A percentile compares a stretch with the other conserved stretches of the same genome.
phyloP scores from a whole-genome alignment of 2,797 vertebrate genomes.

The Stomatorhinus walkeri region DNA sequence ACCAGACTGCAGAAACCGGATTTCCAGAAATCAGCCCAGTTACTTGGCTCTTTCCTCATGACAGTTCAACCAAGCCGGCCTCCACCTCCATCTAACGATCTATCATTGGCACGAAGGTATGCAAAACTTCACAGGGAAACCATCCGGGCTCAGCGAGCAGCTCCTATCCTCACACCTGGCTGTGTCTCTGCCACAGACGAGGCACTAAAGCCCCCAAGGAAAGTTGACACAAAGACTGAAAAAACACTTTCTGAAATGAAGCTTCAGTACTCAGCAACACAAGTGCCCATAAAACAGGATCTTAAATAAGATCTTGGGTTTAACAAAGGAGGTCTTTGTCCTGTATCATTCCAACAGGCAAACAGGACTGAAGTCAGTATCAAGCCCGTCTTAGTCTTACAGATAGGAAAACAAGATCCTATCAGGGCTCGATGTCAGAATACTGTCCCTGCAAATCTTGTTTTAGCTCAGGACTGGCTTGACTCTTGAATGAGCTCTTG shows the following conservation, averaged over 20 bases:
- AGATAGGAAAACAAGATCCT: background rate
- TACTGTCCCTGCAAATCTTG: background rate
- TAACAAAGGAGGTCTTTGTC: constrained; percentile 13
- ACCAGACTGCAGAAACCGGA: background rate
- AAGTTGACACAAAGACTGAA: background rate
- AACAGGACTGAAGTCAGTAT: background rate
- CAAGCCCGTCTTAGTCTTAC: background rate
- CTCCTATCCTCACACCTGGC: background rate
- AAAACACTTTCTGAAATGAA: background rate
- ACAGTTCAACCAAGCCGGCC: background rate
- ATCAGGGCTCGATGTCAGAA: background rate
- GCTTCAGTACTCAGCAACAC: constrained; percentile 1
- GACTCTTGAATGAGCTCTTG: background rate
- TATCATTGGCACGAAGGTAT: background rate
- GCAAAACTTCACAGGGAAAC: background rate
- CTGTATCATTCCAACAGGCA: background rate
- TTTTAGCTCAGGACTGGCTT: background rate
- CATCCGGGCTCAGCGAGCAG: background rate
- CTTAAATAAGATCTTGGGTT: background rate
- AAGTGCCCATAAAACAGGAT: constrained; percentile 6
- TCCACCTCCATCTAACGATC: background rate
- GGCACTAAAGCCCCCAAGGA: background rate
- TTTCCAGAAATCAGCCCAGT: background rate
- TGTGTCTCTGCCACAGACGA: background rate
- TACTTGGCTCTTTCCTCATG: background rate